These are phyloP conservation scores for Takifugu bimaculatus DNA, from an alignment of 2,113 vertebrate genomes.

Conservation along the genomic window DNA sequence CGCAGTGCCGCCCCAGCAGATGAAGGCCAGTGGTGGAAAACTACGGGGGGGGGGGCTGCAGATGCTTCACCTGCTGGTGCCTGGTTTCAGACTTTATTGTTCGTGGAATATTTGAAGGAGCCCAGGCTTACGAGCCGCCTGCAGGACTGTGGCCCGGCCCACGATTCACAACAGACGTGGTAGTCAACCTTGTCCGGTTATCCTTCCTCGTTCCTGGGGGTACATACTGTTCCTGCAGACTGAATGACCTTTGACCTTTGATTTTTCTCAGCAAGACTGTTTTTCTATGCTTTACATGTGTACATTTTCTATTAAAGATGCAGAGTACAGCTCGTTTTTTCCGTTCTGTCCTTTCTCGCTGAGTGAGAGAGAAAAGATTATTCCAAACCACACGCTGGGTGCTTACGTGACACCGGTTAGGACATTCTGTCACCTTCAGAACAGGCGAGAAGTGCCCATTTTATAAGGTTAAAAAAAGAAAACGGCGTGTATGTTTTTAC, in stretches of 20 bases:
- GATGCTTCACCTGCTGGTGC: slow-evolving; percentile 19
- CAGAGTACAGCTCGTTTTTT: slow-evolving; percentile 11
- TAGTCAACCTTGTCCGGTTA: slow-evolving; percentile 27
- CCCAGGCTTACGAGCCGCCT: slow-evolving; percentile 13
- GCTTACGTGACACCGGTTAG: slow-evolving; percentile 46
- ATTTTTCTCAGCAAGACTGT: slow-evolving; percentile 60
- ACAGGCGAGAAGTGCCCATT: slow-evolving; percentile 24
- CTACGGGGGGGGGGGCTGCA: slow-evolving; percentile 40
- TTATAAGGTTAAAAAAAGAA: slow-evolving; percentile 37
- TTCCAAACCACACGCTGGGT: slow-evolving; percentile 7
- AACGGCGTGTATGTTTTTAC: slow-evolving; percentile 45
- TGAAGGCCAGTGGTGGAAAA: slow-evolving; percentile 45
- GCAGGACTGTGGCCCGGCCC: slow-evolving; percentile 53
- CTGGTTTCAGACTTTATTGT: slow-evolving; percentile 39
- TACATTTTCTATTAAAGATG: slow-evolving; percentile 72
- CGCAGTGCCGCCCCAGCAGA: slow-evolving; percentile 18
- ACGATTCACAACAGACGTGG: slow-evolving; percentile 37
- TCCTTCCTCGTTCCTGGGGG: slow-evolving; percentile 31
- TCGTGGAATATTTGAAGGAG: slow-evolving; percentile 19
- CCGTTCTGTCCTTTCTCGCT: neutral
- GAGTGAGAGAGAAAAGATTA: neutral
- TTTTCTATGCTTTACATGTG: slow-evolving; percentile 73
- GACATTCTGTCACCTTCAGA: slow-evolving; percentile 48
- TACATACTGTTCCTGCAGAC: slow-evolving; percentile 44
- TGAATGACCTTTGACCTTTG: slow-evolving; percentile 55